phyloP scores from a whole-genome alignment of 1,140 invertebrate species.

The Argopecten irradians region DNA sequence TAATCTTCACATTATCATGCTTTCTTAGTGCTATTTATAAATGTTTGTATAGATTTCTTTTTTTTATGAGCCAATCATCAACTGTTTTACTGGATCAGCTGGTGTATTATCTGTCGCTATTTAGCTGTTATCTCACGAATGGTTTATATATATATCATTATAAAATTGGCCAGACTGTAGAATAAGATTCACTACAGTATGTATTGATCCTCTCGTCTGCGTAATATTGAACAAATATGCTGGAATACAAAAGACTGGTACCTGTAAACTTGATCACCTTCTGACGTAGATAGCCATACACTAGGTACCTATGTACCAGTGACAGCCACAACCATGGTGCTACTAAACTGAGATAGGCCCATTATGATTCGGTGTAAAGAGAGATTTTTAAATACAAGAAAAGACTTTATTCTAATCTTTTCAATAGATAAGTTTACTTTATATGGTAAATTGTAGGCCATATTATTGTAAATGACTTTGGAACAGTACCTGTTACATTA shows the following conservation, averaged over 20 bases:
- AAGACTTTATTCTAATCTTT: neutral
- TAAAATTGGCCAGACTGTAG: too few relatives aligned
- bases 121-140: too few relatives aligned
- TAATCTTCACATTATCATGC: too few relatives aligned
- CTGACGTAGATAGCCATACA: neutral
- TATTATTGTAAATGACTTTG: neutral
- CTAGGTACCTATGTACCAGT: neutral
- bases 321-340: too few relatives aligned
- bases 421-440: neutral
- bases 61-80: too few relatives aligned
- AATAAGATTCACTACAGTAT: neutral
- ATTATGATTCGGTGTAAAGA: neutral
- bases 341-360: neutral
- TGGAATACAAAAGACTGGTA: neutral
- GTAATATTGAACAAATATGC: neutral
- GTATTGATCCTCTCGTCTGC: neutral
- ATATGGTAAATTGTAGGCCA: neutral
- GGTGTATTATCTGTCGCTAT: too few relatives aligned
- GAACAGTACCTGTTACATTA: too few relatives aligned
- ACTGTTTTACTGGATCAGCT: too few relatives aligned
- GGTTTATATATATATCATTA: too few relatives aligned
- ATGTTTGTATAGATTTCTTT: neutral
- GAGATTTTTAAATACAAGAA: neutral
- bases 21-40: too few relatives aligned
- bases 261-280: neutral